phyloP scores from a whole-genome alignment of 2,113 vertebrate species.

The Picathartes gymnocephalus region DNA sequence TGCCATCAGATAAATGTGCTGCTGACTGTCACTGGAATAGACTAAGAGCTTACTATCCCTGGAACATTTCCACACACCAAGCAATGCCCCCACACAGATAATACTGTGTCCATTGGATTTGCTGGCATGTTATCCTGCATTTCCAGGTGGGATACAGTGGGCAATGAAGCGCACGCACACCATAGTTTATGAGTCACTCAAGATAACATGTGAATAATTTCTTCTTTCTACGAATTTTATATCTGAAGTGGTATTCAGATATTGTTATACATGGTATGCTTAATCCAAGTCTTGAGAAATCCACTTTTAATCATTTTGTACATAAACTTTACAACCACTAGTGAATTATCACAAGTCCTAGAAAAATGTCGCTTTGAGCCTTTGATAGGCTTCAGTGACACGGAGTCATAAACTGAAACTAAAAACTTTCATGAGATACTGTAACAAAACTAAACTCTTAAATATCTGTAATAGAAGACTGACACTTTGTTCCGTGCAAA shows the following conservation, averaged over 20 bases:
- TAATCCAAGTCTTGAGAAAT: neutral
- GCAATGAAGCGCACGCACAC: neutral
- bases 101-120: neutral
- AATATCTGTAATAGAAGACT: neutral
- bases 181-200: neutral
- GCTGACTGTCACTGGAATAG: neutral
- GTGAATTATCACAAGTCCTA: neutral
- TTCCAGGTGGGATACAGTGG: accelerated
- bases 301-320: neutral
- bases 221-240: neutral
- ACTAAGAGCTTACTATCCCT: neutral
- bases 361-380: neutral
- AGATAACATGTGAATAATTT: neutral
- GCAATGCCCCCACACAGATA: neutral
- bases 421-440: neutral
- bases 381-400: neutral
- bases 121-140: neutral
- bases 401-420: neutral
- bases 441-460: neutral
- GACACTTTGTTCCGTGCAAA: neutral
- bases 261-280: neutral
- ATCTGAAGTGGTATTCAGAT: neutral
- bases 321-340: neutral
- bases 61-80: neutral
- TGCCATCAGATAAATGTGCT: neutral